Percentiles rank a stretch among this genome's conserved stretches.
Evolutionary conservation across 2,888 invertebrate species (phyloP).

Genomic region (Arge pagana): DNA sequence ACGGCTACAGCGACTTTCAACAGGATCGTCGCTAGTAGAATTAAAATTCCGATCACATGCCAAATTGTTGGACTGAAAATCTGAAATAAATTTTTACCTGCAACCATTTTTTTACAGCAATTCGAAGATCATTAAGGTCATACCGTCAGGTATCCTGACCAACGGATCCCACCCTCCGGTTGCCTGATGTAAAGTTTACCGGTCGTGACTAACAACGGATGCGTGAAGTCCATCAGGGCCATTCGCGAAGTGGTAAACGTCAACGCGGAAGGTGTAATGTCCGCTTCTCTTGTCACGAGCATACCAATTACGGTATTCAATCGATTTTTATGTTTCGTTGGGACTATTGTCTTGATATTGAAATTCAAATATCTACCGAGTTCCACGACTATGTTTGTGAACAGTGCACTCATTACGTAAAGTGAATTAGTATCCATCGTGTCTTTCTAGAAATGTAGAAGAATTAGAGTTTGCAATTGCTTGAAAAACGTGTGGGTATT

Average conservation of each 20-base stretch:
- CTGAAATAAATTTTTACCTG: too few species aligned
- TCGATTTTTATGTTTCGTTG: slow-evolving; percentile 3
- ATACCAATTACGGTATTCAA: slow-evolving; percentile 45
- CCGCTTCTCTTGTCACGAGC: slow-evolving; percentile 33
- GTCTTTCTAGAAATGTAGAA: too few species aligned
- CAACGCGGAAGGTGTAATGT: slow-evolving; percentile 42
- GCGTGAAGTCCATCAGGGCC: slow-evolving; percentile 41
- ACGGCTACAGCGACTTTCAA: slow-evolving; percentile 35
- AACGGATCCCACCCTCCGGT: slow-evolving; percentile 35
- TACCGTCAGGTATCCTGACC: slow-evolving; percentile 46
- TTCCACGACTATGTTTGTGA: slow-evolving; percentile 37
- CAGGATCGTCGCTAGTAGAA: slow-evolving; percentile 28
- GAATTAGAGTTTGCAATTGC: too few species aligned
- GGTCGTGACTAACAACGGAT: slow-evolving; percentile 38
- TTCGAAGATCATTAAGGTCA: too few species aligned
- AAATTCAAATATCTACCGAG: slow-evolving; percentile 43
- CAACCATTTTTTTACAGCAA: too few species aligned
- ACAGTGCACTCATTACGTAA: slow-evolving; percentile 32
- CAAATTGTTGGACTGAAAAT: slow-evolving; percentile 30
- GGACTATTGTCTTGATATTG: slow-evolving; percentile 24
- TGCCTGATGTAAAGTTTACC: slow-evolving; percentile 38
- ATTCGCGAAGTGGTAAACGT: slow-evolving; percentile 37
- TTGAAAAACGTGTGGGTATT: too few species aligned
- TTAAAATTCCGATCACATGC: slow-evolving; percentile 25
- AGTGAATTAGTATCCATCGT: slow-evolving; percentile 20